phyloP scores from a whole-genome alignment of 2,888 invertebrate genomes.

The Arctia plantaginis region DNA sequence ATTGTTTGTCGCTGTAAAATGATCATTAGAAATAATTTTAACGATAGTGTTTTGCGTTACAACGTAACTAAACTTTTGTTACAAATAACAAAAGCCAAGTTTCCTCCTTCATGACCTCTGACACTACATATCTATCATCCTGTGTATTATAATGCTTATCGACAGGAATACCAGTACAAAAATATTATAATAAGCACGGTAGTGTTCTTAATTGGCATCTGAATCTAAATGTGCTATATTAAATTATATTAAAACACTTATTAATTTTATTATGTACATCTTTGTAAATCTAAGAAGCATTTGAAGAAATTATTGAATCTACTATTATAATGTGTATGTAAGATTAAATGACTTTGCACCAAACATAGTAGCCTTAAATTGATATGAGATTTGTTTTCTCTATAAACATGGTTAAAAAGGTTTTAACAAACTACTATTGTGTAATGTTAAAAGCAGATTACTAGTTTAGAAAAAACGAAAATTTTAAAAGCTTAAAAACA shows the following conservation, averaged over 20 bases:
- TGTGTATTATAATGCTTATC: constrained; percentile 64
- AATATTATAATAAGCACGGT: constrained; percentile 46
- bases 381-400: too few species aligned
- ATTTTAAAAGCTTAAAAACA: too few species aligned
- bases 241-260: constrained; percentile 9
- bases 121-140: constrained; percentile 75
- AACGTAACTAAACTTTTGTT: constrained; percentile 49
- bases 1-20: constrained; percentile 68
- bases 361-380: too few species aligned
- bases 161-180: constrained; percentile 49
- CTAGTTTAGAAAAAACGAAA: too few species aligned
- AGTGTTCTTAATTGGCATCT: constrained; percentile 38
- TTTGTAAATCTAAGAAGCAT: neutral
- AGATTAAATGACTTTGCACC: too few species aligned
- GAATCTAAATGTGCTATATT: constrained; percentile 3
- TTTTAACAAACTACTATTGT: too few species aligned
- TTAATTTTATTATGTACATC: neutral
- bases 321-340: too few species aligned
- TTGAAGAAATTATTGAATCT: neutral
- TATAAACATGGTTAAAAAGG: too few species aligned
- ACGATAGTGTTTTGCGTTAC: constrained; percentile 61
- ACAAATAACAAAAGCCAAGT: constrained; percentile 55
- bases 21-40: constrained; percentile 70
- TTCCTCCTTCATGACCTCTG: constrained; percentile 78
- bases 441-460: too few species aligned